Evolutionary conservation across 2,888 invertebrate genomes (phyloP).

Genomic region (Noctua pronuba): DNA sequence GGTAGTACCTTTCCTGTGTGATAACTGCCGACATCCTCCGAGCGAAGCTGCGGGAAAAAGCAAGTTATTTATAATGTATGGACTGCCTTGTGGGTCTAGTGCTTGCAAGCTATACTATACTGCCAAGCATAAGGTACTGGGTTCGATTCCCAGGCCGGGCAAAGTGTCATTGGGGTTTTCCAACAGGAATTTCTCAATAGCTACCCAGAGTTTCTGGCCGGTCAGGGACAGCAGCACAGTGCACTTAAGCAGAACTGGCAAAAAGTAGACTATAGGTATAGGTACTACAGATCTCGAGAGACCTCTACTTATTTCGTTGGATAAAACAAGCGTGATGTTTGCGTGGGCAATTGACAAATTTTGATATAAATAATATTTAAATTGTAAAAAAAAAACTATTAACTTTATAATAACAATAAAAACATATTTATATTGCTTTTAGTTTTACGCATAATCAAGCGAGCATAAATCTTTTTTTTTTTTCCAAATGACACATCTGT

Average conservation of each 20-base stretch:
- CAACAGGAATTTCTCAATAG: not conserved
- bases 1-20: not conserved
- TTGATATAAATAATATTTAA: constrained; percentile 12
- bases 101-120: not conserved
- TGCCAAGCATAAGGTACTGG: not conserved
- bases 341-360: constrained; percentile 6
- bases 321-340: not conserved
- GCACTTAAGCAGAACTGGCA: no score
- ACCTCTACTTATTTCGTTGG: not conserved
- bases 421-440: constrained; percentile 37
- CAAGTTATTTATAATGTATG: no score
- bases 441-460: constrained; percentile 34
- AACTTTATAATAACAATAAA: constrained; percentile 25
- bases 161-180: not conserved
- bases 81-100: no score
- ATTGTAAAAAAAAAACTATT: constrained; percentile 20
- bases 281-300: no score
- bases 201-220: no score
- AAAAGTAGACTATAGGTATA: no score
- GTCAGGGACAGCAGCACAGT: no score
- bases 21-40: no score
- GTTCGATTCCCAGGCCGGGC: not conserved
- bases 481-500: constrained; percentile 31
- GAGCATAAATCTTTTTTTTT: constrained; percentile 31
- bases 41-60: no score